Evolutionary conservation across 2,888 invertebrate species (phyloP), one percentile per base, ranked within the genome.

Genomic region (Caenorhabditis plicata): DNA sequence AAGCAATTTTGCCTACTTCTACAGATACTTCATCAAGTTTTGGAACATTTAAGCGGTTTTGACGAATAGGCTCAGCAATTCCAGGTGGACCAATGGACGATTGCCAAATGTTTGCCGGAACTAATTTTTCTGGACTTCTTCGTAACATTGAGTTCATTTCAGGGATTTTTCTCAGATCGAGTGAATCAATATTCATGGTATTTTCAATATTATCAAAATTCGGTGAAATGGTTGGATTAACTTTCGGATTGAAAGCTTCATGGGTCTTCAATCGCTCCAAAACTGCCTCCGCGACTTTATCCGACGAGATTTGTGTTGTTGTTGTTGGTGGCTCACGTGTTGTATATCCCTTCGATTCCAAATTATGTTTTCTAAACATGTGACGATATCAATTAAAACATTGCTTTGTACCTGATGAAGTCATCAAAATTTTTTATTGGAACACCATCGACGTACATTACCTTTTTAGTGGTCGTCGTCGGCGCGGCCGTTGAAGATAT

Each of bases 71-170:
- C 22, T 64, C 60, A n/a, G 54, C 48, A 39, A 57, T 61, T 29
- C 67, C 67, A 23, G 67, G 67, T 32, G 67, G 67, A 45, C 54
- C 52, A 60, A 48, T 42, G 13, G 27, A 20, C 17, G 27, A 26
- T 40, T 26, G 40, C 4, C 8, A 27, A 13, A 7, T 27, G 7
- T 27, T 7, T 27, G 7, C 38, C 47, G 35, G 32, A 56, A 60
- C 66, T 32, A 62, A 68, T 52, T 54, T 57, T 33, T 66, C 64
- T 38, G 71, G 71, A 7, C 68, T 48, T 49, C 71, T 58, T 46
- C 71, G 51, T 31, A 71, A 48, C 22, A 71, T 41, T 22, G 35
- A 29, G 35, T 60, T 68, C 9, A 71, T 66, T 42, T 71, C 71
- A 3, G 54, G 48, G 0, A 68, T 47, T 45, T 68, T 31, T 19